Evolutionary conservation across 2,797 vertebrate genomes (phyloP), one percentile per base, ranked within the genome.

Genomic region (Xyrichtys novacula): DNA sequence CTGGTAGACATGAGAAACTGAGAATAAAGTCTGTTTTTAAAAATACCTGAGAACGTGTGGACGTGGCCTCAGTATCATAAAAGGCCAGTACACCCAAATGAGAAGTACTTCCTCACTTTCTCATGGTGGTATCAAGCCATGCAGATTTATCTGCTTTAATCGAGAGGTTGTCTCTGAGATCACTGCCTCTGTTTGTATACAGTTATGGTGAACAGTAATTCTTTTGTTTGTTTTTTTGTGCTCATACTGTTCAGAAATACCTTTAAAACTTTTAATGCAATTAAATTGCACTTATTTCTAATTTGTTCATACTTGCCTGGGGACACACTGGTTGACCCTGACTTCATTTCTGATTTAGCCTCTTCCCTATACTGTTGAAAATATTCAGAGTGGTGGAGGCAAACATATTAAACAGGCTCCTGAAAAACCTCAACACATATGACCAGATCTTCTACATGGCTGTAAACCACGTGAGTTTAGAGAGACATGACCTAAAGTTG

Each of bases 401-500:
- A 48, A 14, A 61, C 16, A 48, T 42, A 26, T 49, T 9, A 43
- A 40, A 20, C 20, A 20, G n/a, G 8, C 4, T 5, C n/a, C 38
- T n/a, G 5, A 12, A 54, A 53, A 61, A n/a, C 29, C 42, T 28
- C 22, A 44, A 22, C 34, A 11, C 15, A 61, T 43, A 11, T 57
- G 60, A 49, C 11, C 8, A 42, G 43, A 48, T 43, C 0, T 44
- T 49, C 38, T 81, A 74, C 48, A 72, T 26, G 56, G 50, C 61
- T 54, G 32, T n/a, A 70, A 46, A 23, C n/a, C 55, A 65, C 15
- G 17, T 28, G 40, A 38, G 22, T 12, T 10, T n/a, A 25, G 62
- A 47, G 28, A 55, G 42, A 71, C 50, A 38, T 56, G 22, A 65
- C 31, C 44, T 17, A 50, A 64, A 54, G 32, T 34, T 81, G 38